Base-by-base conservation (phyloP, 2,113 vertebrate genomes). In the Ptilorrhoa leucosticta region DNA sequence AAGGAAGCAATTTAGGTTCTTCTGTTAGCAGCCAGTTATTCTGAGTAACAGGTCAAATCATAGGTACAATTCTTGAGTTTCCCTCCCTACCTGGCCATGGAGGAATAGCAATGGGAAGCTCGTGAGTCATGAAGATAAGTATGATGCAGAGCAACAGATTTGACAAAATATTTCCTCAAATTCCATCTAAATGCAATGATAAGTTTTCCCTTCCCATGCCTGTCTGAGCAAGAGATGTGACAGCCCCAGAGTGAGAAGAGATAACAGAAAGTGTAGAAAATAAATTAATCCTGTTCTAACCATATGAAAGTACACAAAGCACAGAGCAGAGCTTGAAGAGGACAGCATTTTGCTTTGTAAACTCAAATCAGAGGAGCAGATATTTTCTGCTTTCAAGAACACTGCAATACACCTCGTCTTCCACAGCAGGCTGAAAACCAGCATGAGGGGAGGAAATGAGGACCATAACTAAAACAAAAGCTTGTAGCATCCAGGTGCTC, bases 311-410 rank as follows among this genome's bases (percentile, higher is more conserved):
- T 83, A 66, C 31, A 57, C 56, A 82, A 93, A 90, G 63, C 60
- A 83, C 45, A 66, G 28, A 83, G 24, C 40, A 51, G 56, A 75
- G 28, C 79, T 83, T 90, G 64, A 81, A 94, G 64, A 94, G 48
- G 48, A 82, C 27, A 70, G 20, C 48, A 40, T 92, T 94, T 94
- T 94, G 40, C 56, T 95, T 94, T 90, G 79, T 75, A 93, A 95
- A 92, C 85, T 94, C 39, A 81, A 93, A 90, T 58, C 85, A 90
- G 85, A 83, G 68, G 10, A 90, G 51, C 24, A 83, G 51, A 51
- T 87, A 83, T 88, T 88, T 94, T 94, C 75, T 86, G 35, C 51
- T 90, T 96, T 88, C 82, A 88, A 86, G 82, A 96, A 78, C 68
- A 48, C 35, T 83, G 71, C 47, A 86, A 37, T 48, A 48, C n/a